phyloP scores from a whole-genome alignment of 2,113 vertebrate species.

The Rana temporaria region DNA sequence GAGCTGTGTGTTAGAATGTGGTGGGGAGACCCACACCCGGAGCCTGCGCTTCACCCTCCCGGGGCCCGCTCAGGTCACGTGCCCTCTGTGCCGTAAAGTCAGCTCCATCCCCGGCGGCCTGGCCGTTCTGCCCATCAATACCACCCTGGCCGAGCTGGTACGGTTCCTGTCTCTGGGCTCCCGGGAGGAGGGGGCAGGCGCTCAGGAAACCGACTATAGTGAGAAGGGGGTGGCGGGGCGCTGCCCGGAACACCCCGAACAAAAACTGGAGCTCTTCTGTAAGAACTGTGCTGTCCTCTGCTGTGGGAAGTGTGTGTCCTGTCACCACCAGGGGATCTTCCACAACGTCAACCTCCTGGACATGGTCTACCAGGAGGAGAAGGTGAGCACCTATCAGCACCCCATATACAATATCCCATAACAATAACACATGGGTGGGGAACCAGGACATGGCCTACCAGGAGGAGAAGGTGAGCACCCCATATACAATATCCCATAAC shows the following conservation, averaged over 20 bases:
- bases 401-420: too few relatives aligned
- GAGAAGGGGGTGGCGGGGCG: not conserved
- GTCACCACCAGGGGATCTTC: constrained; percentile 69
- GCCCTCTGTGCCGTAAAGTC: constrained; percentile 66
- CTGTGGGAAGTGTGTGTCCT: constrained; percentile 68
- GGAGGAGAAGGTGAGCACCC: constrained; percentile 67
- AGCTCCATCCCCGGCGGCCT: constrained; percentile 64
- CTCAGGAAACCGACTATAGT: not conserved
- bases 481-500: too few relatives aligned
- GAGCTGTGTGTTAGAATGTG: constrained; percentile 64
- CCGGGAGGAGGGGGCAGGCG: not conserved
- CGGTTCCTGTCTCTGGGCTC: constrained; percentile 50
- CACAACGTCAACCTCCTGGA: constrained; percentile 71
- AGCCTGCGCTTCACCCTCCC: constrained; percentile 27
- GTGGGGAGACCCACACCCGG: constrained; percentile 22
- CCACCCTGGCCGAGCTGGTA: constrained; percentile 67
- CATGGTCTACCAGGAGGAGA: constrained; percentile 70
- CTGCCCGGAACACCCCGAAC: constrained; percentile 65
- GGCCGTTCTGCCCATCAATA: constrained; percentile 64
- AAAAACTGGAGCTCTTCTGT: constrained; percentile 68
- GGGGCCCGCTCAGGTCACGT: constrained; percentile 48
- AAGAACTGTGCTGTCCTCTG: constrained; percentile 65
- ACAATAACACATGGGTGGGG: too few relatives aligned
- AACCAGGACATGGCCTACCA: constrained; percentile 59
- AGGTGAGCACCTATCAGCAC: constrained; percentile 59